Base-by-base conservation (phyloP, 2,888 invertebrate genomes). In the Thyatira batis region DNA sequence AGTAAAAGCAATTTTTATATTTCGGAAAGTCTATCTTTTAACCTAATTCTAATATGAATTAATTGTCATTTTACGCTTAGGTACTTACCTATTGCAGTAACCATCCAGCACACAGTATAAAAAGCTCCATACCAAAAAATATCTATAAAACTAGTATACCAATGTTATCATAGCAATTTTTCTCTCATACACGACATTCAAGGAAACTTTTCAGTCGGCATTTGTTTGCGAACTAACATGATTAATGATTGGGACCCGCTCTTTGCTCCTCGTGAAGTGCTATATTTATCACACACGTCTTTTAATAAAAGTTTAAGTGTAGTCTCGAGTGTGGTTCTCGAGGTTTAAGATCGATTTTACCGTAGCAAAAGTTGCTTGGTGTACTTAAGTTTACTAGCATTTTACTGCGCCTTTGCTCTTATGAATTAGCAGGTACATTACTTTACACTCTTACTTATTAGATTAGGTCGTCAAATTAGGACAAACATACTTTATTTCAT, bases 151-250 rank as follows among this genome's bases (percentile, higher is more conserved):
- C 8, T 55, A 55, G 54, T 43, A 17, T 30, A 0, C 0, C 11
- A 55, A 28, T 27, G 17, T 45, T 17, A 8, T 9, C 20, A 11
- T 45, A 20, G 0, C 2, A 49, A 64, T 28, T 71, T 80, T 65
- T 70, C 64, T 60, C 51, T 65, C 72, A 72, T 69, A 79, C 80
- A 76, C 75, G 67, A 71, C 73, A 68, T 63, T 67, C 69, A 71
- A 69, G 71, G 72, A 67, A 82, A 83, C 71, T 78, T 66, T 69
- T 67, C 80, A 81, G 71, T 79, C 76, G 82, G 74, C 74, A 80
- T 80, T 80, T 80, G 80, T 82, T 79, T 71, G 63, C 55, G 64
- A 83, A 84, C 83, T 83, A 80, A 78, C 68, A 79, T 84, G 85
- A 85, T 84, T 84, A 83, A 85, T 85, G 78, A 76, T 61, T 65